phyloP scores from a whole-genome alignment of 2,113 vertebrate genomes.

The Sturnus vulgaris region DNA sequence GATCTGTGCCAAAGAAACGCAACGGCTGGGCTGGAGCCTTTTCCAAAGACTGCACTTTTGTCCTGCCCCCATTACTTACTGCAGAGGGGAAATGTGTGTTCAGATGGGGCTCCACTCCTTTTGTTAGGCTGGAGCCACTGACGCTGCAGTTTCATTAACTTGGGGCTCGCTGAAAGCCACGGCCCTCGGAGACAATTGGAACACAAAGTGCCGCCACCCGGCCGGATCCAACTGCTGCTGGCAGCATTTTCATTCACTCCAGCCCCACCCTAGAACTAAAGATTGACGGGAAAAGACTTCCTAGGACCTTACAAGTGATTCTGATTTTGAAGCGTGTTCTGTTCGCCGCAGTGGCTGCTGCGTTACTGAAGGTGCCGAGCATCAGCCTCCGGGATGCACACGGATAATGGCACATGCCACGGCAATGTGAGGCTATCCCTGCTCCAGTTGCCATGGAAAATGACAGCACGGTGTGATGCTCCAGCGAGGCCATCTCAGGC shows the following conservation, averaged over 20 bases:
- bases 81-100: background rate
- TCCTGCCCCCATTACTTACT: background rate
- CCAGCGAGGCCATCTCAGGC: background rate
- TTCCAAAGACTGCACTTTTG: slow-evolving; percentile 7
- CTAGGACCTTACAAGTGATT: background rate
- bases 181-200: background rate
- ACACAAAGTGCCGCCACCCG: background rate
- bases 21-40: background rate
- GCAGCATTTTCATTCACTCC: background rate
- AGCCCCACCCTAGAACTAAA: background rate
- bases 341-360: background rate
- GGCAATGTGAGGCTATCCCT: background rate
- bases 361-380: background rate
- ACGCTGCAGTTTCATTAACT: slow-evolving; percentile 15
- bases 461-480: background rate
- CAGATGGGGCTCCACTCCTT: background rate
- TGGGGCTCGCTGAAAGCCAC: background rate
- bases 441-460: background rate
- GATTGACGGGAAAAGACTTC: background rate
- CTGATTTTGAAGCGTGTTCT: background rate
- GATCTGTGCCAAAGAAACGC: slow-evolving; percentile 21
- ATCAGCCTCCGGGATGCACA: background rate
- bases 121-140: slow-evolving; percentile 26
- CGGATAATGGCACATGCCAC: background rate
- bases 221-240: background rate